Base-by-base conservation (phyloP, 2,888 invertebrate genomes). In the Choristoneura rosaceana region DNA sequence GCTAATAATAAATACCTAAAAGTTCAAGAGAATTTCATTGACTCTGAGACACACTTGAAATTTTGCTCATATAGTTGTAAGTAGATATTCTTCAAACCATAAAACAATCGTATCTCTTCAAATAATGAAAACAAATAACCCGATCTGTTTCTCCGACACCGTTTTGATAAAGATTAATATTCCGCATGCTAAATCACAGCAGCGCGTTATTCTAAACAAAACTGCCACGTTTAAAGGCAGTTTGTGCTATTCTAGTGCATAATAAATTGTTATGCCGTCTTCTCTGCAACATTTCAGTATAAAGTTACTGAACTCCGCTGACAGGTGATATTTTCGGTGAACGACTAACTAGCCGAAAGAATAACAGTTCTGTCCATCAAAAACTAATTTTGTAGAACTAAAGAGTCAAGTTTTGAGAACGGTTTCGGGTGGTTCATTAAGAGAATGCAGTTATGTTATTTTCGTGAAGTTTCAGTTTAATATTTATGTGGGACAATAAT, bases 141-240 rank as follows among this genome's bases (percentile, higher is more conserved):
- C 62, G 73, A 76, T 75, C 77, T 75, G 77, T 70, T 76, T 75
- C 75, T 77, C 76, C 77, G 79, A 80, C 83, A 82, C 74, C 75
- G 80, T 84, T 88, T 85, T 88, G 88, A 90, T 89, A 87, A 88
- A 89, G 88, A 91, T 91, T 87, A 87, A 90, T 89, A 82, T 81
- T 80, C 69, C 81, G 78, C 82, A 84, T 83, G 85, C 84, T 87
- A 89, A 90, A 88, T 90, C 85, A 89, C 82, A 82, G 77, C 78
- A 80, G 75, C 79, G 75, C 82, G 85, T 90, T 85, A 85, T 85
- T 84, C 85, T 85, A 87, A 89, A 85, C 80, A 84, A 79, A 81
- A 82, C 77, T 69, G 78, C 76, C 76, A 73, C 71, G 73, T 76
- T 77, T 75, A 66, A 70, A 71, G 76, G 79, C 76, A 78, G 78